A percentile compares a stretch with the other conserved stretches of the same genome.
Conservation (phyloP, 30 jellyfish, hydroid and myxozoan genomes). For the Mastigias papua region DNA sequence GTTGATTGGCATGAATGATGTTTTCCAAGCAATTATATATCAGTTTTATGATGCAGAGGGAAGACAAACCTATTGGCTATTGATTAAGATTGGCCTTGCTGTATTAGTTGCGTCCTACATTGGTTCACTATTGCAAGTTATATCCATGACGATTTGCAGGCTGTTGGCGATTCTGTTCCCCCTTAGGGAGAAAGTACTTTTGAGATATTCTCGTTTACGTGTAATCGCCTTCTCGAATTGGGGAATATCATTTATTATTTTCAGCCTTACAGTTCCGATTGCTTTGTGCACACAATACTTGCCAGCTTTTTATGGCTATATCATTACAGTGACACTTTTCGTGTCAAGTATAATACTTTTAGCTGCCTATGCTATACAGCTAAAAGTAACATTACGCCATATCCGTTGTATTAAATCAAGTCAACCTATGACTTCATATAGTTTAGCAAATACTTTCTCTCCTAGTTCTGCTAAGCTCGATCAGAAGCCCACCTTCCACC, state of each 20-base stretch:
- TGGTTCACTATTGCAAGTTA: conserved; percentile 30
- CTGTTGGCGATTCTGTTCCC: conserved; percentile 29
- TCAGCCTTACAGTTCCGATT: not conserved
- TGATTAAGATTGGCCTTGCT: conserved; percentile 43
- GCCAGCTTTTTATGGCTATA: conserved; percentile 18
- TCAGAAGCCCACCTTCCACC: not conserved
- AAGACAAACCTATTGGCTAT: not conserved
- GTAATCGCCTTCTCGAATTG: not conserved
- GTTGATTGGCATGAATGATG: conserved; percentile 32
- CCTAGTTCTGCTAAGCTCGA: not conserved
- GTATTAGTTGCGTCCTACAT: conserved; percentile 16
- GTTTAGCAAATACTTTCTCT: not conserved
- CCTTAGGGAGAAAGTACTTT: not conserved
- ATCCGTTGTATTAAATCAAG: not conserved
- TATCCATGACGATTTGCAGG: conserved; percentile 2
- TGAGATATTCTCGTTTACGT: conserved; percentile 1
- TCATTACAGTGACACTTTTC: conserved; percentile 10
- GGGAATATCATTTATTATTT: not conserved
- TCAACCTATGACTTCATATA: not conserved
- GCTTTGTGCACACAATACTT: conserved; percentile 7
- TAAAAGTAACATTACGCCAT: conserved; percentile 17
- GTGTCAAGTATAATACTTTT: not conserved
- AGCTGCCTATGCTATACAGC: conserved; percentile 1
- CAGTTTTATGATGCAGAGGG: conserved; percentile 1
- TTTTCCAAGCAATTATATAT: conserved; percentile 40